These are phyloP conservation scores for Apamea epomidion DNA, from an alignment of 2,888 invertebrate genomes.

Conservation along the genomic window DNA sequence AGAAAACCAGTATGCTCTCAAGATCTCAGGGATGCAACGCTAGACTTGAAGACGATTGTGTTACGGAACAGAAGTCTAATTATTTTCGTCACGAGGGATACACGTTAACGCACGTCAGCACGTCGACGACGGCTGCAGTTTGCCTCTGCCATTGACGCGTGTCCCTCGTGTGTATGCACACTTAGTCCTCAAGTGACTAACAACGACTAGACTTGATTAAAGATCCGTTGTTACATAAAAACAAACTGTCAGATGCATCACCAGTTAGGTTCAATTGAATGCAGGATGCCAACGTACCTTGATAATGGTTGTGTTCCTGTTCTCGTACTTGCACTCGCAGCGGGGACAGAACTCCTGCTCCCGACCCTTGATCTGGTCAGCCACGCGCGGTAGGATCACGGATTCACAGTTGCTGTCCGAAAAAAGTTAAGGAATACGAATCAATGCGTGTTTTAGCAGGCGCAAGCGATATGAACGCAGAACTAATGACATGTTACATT, in stretches of 20 bases:
- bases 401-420: conserved; percentile 92
- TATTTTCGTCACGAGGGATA: not conserved
- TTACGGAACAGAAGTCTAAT: not conserved
- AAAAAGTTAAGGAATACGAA: not conserved
- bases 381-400: conserved; percentile 93
- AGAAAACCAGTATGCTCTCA: not conserved
- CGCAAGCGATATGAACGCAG: not conserved
- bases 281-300: conserved; percentile 74
- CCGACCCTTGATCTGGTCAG: conserved; percentile 93
- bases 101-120: not conserved
- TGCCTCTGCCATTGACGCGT: too few species aligned
- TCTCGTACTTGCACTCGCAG: conserved; percentile 98
- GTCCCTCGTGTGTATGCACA: not conserved
- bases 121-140: not conserved
- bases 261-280: not conserved
- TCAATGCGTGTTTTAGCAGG: conserved; percentile 12
- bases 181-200: not conserved
- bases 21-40: not conserved
- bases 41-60: not conserved
- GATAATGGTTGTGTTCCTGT: conserved; percentile 98
- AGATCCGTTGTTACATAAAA: not conserved
- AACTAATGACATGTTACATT: not conserved
- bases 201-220: not conserved
- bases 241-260: not conserved
- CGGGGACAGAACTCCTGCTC: conserved; percentile 97